Evolutionary conservation across 2,888 invertebrate species (phyloP).

Genomic region (Neoascia interrupta): DNA sequence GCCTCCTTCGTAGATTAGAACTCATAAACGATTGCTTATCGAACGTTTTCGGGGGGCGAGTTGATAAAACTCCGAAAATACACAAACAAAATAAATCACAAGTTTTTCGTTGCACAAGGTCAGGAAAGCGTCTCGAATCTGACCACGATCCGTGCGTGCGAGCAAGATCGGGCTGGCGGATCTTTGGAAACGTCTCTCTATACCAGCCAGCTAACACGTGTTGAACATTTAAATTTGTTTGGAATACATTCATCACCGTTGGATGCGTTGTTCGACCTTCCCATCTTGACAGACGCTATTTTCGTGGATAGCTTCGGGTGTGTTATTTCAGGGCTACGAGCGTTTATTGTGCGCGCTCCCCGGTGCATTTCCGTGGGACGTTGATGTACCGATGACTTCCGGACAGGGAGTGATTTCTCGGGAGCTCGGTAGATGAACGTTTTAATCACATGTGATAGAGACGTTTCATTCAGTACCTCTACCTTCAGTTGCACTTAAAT

Average conservation of each 20-base stretch:
- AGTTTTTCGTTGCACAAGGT: slow-evolving; percentile 43
- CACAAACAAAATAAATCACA: slow-evolving; percentile 18
- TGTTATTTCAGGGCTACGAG: slow-evolving; percentile 38
- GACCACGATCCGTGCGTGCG: slow-evolving; percentile 1
- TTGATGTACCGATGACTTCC: slow-evolving; percentile 41
- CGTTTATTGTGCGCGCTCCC: slow-evolving; percentile 16
- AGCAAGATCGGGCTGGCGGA: background rate
- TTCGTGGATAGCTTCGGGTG: slow-evolving; percentile 10
- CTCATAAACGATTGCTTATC: slow-evolving; percentile 18
- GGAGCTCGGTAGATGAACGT: slow-evolving; percentile 16
- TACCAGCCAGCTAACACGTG: slow-evolving; percentile 51
- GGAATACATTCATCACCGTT: slow-evolving; percentile 13
- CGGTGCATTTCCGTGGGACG: slow-evolving; percentile 28
- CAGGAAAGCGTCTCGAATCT: slow-evolving; percentile 25
- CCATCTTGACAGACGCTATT: slow-evolving; percentile 22
- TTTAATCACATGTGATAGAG: slow-evolving; percentile 7
- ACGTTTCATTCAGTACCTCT: no score
- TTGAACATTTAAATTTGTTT: slow-evolving; percentile 52
- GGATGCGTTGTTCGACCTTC: slow-evolving; percentile 40
- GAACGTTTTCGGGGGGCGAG: slow-evolving; percentile 10
- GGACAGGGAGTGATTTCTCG: slow-evolving; percentile 22
- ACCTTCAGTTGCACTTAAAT: no score
- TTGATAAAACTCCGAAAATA: slow-evolving; percentile 12
- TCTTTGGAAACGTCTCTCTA: slow-evolving; percentile 16
- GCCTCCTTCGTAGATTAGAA: slow-evolving; percentile 6